Evolutionary conservation across 2,797 vertebrate genomes (phyloP).

Genomic region (Coregonus suidteri): DNA sequence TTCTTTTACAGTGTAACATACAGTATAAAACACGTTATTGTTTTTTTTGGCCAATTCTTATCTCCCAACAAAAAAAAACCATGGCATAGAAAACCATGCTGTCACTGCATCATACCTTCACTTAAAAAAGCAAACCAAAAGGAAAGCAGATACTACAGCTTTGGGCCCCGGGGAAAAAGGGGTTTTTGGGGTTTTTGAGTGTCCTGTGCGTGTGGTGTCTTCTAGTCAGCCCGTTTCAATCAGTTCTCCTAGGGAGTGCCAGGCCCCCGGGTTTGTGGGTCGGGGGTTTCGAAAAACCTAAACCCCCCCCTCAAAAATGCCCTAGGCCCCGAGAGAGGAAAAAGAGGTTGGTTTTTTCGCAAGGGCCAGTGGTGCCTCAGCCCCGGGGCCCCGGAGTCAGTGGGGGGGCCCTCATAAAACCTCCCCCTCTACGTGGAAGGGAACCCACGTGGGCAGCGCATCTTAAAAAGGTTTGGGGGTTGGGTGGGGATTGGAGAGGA

Average conservation of each 20-base stretch:
- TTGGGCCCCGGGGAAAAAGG: slow-evolving; percentile 30
- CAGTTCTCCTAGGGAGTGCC: slow-evolving; percentile 12
- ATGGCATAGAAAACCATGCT: background rate
- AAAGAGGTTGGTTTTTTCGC: slow-evolving; percentile 17
- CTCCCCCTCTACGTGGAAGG: slow-evolving; percentile 30
- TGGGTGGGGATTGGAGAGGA: background rate
- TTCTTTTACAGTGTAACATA: slow-evolving; percentile 48
- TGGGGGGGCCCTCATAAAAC: slow-evolving; percentile 43
- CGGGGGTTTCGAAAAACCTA: background rate
- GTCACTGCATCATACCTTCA: slow-evolving; percentile 18
- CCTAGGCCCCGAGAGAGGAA: slow-evolving; percentile 25
- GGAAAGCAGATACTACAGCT: slow-evolving; percentile 18
- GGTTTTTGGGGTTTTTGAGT: background rate
- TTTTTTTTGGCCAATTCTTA: slow-evolving; percentile 28
- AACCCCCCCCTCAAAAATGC: slow-evolving; percentile 37
- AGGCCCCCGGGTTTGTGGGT: background rate
- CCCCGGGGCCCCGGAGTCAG: slow-evolving; percentile 6
- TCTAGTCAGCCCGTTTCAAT: slow-evolving; percentile 8
- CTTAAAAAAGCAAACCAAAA: slow-evolving; percentile 14
- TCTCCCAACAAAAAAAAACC: slow-evolving; percentile 29
- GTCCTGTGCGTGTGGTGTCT: slow-evolving; percentile 2
- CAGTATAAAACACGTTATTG: slow-evolving; percentile 16
- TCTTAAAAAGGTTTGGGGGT: slow-evolving; percentile 40
- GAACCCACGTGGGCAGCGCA: slow-evolving; percentile 40
- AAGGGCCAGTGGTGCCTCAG: slow-evolving; percentile 15